Conservation (phyloP, 2,888 invertebrate species). For the Ochropleura leucogaster region DNA sequence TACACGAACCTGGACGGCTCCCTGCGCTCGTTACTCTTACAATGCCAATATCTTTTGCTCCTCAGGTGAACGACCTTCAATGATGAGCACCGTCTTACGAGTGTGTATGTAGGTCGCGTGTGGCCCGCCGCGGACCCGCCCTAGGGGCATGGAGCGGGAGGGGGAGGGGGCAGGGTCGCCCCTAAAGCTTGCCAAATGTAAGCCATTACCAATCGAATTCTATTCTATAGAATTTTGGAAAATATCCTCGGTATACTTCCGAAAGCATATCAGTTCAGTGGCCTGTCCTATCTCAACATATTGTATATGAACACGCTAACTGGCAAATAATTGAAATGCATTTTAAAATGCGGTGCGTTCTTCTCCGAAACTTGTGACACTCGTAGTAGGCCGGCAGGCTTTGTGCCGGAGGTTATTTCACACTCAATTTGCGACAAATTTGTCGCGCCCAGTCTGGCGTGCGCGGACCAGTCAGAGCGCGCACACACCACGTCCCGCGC, state of each 20-base stretch:
- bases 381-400: not conserved
- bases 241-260: conserved; percentile 5
- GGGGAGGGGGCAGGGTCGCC: not conserved
- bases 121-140: conserved; percentile 18
- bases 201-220: conserved; percentile 49
- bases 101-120: conserved; percentile 55
- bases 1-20: not conserved
- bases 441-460: not conserved
- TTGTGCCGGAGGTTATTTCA: conserved; percentile 22
- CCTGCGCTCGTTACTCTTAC: not conserved
- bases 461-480: not conserved
- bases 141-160: not conserved
- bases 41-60: not conserved
- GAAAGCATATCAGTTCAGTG: not conserved
- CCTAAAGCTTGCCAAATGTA: conserved; percentile 32
- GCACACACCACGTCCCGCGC: not conserved
- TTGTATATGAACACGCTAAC: not conserved
- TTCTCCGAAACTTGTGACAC: not conserved
- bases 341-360: not conserved
- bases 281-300: not conserved
- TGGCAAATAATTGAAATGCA: conserved; percentile 2
- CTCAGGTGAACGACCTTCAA: conserved; percentile 31
- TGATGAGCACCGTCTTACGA: conserved; percentile 47
- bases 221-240: conserved; percentile 6
- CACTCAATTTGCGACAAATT: conserved; percentile 27